Percentiles rank a stretch among this genome's conserved stretches.
Conservation (phyloP, 1,140 invertebrate genomes). For the Pseudomyrmex concolor region DNA sequence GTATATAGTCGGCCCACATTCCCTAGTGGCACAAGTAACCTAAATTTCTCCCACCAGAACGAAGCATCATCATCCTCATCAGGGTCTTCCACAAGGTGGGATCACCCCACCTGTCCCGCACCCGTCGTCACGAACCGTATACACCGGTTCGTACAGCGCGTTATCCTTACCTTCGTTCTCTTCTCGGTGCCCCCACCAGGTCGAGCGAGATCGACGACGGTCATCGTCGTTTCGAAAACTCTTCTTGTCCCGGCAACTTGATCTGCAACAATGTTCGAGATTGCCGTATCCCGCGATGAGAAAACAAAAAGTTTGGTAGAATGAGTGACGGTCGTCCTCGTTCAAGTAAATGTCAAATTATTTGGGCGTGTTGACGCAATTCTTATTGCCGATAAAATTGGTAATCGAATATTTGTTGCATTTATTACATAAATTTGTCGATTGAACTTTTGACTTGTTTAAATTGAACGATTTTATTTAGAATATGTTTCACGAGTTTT, state of each 20-base stretch:
- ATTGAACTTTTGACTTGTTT: background rate
- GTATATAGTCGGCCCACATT: slow-evolving; percentile 86
- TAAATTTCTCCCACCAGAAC: slow-evolving; percentile 83
- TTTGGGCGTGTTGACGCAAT: background rate
- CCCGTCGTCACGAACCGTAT: background rate
- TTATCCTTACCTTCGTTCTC: slow-evolving; percentile 29
- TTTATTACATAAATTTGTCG: background rate
- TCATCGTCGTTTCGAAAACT: slow-evolving; percentile 38
- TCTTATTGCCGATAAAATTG: background rate
- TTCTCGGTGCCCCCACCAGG: background rate
- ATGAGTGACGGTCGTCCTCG: background rate
- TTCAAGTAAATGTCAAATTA: slow-evolving; percentile 43
- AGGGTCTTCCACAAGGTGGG: slow-evolving; percentile 53
- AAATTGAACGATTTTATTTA: background rate
- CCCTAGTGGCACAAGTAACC: slow-evolving; percentile 84
- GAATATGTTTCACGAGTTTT: no score
- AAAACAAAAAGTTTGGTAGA: slow-evolving; percentile 6
- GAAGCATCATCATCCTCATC: slow-evolving; percentile 76
- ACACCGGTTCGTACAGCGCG: background rate
- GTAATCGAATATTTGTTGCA: background rate
- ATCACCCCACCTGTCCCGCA: slow-evolving; percentile 38
- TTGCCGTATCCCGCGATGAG: background rate
- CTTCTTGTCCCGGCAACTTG: background rate
- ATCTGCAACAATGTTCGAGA: slow-evolving; percentile 6
- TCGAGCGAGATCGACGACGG: slow-evolving; percentile 9